A percentile compares a stretch with the other conserved stretches of the same genome.
phyloP scores from a whole-genome alignment of 2,797 vertebrate species.

The Malacoraja senta region DNA sequence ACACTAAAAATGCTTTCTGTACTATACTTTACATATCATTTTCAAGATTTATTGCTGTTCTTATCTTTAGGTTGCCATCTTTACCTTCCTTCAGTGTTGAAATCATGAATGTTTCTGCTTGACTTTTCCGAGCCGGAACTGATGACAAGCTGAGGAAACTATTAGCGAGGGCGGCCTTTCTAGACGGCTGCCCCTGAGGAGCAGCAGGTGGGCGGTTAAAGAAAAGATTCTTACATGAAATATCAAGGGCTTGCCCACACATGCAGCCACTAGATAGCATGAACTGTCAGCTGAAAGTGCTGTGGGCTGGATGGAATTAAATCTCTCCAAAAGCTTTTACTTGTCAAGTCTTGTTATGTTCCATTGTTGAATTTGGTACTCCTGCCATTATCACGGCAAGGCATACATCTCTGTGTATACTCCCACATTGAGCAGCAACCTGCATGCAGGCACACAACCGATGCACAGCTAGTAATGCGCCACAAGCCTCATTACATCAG shows the following conservation, averaged over 20 bases:
- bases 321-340: not conserved
- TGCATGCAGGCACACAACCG: not conserved
- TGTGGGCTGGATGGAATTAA: not conserved
- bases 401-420: not conserved
- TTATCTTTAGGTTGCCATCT: not conserved
- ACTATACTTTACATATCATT: not conserved
- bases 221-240: slow-evolving; percentile 16
- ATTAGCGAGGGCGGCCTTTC: not conserved
- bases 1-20: not conserved
- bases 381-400: too few relatives aligned
- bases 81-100: not conserved
- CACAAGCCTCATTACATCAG: not conserved
- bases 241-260: slow-evolving; percentile 9
- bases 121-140: not conserved
- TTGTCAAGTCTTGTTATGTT: not conserved
- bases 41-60: not conserved
- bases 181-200: not conserved
- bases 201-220: not conserved
- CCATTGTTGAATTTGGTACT: not conserved
- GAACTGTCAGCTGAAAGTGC: not conserved
- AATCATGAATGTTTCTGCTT: not conserved
- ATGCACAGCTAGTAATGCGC: too few relatives aligned
- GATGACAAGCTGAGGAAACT: slow-evolving; percentile 16
- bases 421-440: not conserved
- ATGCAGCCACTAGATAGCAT: not conserved